Conservation (phyloP, 30 jellyfish, hydroid and myxozoan species). For the Chironex yamaguchii region DNA sequence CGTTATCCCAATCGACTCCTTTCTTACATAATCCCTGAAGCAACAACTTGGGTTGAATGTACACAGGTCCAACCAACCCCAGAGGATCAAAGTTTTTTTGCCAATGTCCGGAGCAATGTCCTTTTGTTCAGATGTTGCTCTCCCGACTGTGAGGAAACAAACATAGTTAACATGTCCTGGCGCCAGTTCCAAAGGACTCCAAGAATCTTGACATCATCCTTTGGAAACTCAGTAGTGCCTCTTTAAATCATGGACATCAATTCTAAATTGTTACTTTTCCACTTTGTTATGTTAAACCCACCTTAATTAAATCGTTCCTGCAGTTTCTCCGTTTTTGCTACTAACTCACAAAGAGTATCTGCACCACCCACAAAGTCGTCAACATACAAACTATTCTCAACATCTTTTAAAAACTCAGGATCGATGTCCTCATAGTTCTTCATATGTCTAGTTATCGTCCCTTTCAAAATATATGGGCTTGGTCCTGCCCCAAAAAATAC, state of each 20-base stretch:
- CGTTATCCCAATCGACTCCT: conserved; percentile 12
- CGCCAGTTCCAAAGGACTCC: conserved; percentile 41
- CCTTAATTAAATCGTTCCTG: background rate
- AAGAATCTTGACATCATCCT: conserved; percentile 6
- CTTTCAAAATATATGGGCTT: conserved; percentile 26
- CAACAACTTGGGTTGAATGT: conserved; percentile 3
- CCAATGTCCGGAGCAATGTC: background rate
- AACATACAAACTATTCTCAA: conserved; percentile 10
- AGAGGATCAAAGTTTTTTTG: conserved; percentile 25
- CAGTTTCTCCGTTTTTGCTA: background rate
- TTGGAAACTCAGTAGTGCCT: background rate
- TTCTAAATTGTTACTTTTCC: background rate
- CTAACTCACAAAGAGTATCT: background rate
- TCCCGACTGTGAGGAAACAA: background rate
- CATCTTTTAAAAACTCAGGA: conserved; percentile 13
- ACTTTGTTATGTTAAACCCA: background rate
- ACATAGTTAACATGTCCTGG: conserved; percentile 17
- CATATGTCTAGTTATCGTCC: conserved; percentile 27
- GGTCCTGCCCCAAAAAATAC: conserved; percentile 41
- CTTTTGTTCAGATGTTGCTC: background rate
- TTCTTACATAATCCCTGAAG: conserved; percentile 20
- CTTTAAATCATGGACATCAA: background rate
- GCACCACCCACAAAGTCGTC: conserved; percentile 19
- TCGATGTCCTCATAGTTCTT: conserved; percentile 19
- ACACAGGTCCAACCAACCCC: conserved; percentile 31